phyloP scores from a whole-genome alignment of 2,888 invertebrate species.

The Omphaloscelis lunosa region DNA sequence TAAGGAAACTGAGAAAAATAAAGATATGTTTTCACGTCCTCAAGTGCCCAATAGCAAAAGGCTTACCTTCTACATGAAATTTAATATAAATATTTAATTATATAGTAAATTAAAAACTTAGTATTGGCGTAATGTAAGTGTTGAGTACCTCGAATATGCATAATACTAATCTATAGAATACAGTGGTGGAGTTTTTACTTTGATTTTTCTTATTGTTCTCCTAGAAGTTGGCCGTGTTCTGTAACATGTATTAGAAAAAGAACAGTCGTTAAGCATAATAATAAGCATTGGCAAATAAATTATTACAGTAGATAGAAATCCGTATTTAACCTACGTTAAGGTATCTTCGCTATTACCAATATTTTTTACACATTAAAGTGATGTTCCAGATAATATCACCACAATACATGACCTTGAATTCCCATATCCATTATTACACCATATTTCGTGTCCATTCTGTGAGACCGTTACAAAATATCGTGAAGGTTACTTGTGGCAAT shows the following conservation, averaged over 20 bases:
- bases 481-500: conserved; percentile 59
- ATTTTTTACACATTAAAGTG: conserved; percentile 4
- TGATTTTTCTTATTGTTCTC: not conserved
- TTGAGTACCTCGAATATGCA: not conserved
- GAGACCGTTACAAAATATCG: conserved; percentile 34
- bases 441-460: conserved; percentile 47
- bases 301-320: not conserved
- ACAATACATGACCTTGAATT: conserved; percentile 40
- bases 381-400: not conserved
- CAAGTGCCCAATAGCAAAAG: too few relatives aligned
- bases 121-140: too few relatives aligned
- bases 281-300: not conserved
- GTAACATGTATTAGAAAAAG: not conserved
- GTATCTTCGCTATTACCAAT: not conserved
- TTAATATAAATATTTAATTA: not conserved
- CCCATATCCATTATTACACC: conserved; percentile 46
- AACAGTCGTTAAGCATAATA: not conserved
- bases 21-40: too few relatives aligned
- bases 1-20: too few relatives aligned
- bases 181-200: not conserved
- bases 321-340: not conserved
- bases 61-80: not conserved
- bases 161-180: not conserved
- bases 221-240: not conserved
- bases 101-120: too few relatives aligned